phyloP scores from a whole-genome alignment of 2,113 vertebrate genomes.

The Oceanodroma tethys region DNA sequence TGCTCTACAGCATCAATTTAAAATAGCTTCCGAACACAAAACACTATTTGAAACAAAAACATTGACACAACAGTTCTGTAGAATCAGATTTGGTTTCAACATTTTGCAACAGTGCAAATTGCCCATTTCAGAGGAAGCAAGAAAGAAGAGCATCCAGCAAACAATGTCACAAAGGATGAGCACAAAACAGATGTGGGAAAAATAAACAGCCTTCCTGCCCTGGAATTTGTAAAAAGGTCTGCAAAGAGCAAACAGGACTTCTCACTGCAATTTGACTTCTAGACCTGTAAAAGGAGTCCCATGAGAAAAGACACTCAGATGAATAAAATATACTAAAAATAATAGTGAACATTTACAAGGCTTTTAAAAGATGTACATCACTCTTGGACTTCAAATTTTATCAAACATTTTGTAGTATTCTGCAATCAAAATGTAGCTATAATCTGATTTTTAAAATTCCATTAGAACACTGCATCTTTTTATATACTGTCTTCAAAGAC shows the following conservation, averaged over 20 bases:
- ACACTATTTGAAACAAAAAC: slow-evolving; percentile 29
- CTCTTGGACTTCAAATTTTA: neutral
- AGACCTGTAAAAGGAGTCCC: slow-evolving; percentile 66
- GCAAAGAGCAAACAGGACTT: slow-evolving; percentile 75
- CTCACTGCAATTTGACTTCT: slow-evolving; percentile 69
- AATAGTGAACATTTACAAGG: neutral
- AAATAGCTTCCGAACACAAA: neutral
- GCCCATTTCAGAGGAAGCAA: slow-evolving; percentile 59
- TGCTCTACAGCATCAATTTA: neutral
- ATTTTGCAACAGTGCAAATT: slow-evolving; percentile 75
- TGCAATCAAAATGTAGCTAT: neutral
- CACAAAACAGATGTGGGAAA: slow-evolving; percentile 98
- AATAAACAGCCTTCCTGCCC: slow-evolving; percentile 93
- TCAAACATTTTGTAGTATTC: neutral
- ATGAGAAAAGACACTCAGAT: slow-evolving; percentile 50
- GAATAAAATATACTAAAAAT: slow-evolving; percentile 32
- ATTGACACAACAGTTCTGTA: slow-evolving; percentile 28
- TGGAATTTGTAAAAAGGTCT: slow-evolving; percentile 87
- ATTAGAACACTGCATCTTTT: neutral
- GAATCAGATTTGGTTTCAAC: slow-evolving; percentile 59
- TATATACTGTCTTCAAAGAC: neutral
- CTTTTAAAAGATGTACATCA: neutral
- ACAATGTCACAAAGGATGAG: slow-evolving; percentile 85
- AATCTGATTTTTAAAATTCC: neutral
- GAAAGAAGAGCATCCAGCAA: slow-evolving; percentile 79